A percentile compares a stretch with the other conserved stretches of the same genome.
Evolutionary conservation across 2,888 invertebrate species (phyloP).

Genomic region (Axea sp.): DNA sequence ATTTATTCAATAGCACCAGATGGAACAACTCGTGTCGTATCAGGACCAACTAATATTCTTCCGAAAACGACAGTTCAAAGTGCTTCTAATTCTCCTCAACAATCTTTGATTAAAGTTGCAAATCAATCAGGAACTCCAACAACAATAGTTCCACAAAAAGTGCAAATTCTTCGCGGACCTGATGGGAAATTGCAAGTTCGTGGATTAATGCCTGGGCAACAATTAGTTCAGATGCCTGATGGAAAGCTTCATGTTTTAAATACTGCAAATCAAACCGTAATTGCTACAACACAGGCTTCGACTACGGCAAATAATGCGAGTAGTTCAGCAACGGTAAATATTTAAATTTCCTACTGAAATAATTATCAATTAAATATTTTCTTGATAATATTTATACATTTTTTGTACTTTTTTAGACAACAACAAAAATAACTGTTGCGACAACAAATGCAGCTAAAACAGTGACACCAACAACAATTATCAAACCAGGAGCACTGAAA

Average conservation of each 20-base stretch:
- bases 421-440: conserved; percentile 63
- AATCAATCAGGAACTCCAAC: conserved; percentile 74
- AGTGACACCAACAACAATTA: conserved; percentile 66
- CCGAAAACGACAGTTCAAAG: conserved; percentile 80
- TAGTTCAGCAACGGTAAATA: conserved; percentile 51
- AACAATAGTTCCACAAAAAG: conserved; percentile 84
- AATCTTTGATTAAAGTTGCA: conserved; percentile 80
- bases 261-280: conserved; percentile 73
- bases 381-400: no score
- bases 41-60: conserved; percentile 82
- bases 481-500: conserved; percentile 70
- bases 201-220: conserved; percentile 94
- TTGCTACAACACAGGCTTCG: conserved; percentile 69
- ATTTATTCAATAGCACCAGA: conserved; percentile 79
- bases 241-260: conserved; percentile 91
- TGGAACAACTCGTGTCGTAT: conserved; percentile 84
- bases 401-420: conserved; percentile 19
- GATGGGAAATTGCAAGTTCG: conserved; percentile 95
- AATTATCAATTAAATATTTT: no score
- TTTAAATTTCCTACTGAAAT: no score
- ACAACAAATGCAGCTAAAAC: conserved; percentile 61
- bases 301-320: conserved; percentile 17
- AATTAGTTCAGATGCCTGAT: conserved; percentile 94
- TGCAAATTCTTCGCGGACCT: conserved; percentile 93
- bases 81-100: conserved; percentile 72